Base-by-base conservation (phyloP, 2,888 invertebrate genomes). In the Microdon myrmicae region DNA sequence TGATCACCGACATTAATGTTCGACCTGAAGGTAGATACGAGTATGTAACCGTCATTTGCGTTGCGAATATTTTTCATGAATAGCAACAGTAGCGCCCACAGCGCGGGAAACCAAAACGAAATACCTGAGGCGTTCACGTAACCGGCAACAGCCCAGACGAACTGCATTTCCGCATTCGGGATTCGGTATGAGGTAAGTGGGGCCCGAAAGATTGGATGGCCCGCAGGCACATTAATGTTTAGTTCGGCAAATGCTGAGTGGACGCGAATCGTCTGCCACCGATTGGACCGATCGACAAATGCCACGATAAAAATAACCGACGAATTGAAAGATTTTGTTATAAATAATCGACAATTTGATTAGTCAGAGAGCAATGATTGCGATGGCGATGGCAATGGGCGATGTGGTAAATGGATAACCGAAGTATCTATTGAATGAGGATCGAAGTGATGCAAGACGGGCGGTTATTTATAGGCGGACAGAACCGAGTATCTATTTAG, bases 301-400 rank as follows among this genome's bases (percentile, higher is more conserved):
- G 54, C 31, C 41, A 28, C 26, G 28, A 41, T 58, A 43, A 47
- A 47, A 53, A 58, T 64, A 64, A 43, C 32, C 47, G 19, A 47
- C 64, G 58, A 64, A 64, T 64, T 64, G 51, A 64, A 58, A 58
- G 51, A 64, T 58, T 58, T 41, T 39, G 58, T 58, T 64, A 58
- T 58, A 58, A 64, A 64, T 64, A 64, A 64, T 64, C 64, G 51
- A 47, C 58, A 31, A 58, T 64, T 64, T 64, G 64, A 64, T 64
- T 64, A 64, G 64, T 29, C 37, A 47, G 19, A 53, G 31, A 31
- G 26, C 39, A 45, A 56, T 41, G 35, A 56, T 49, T 60, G 34
- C 53, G 5, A 5, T 25, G 20, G 9, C 14, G 13, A 29, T 9
- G 29, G 12, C 6, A 3, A 5, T 28, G 35, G 17, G 9, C 28